phyloP scores from a whole-genome alignment of 2,888 invertebrate species.

The Cheilosia impressa region DNA sequence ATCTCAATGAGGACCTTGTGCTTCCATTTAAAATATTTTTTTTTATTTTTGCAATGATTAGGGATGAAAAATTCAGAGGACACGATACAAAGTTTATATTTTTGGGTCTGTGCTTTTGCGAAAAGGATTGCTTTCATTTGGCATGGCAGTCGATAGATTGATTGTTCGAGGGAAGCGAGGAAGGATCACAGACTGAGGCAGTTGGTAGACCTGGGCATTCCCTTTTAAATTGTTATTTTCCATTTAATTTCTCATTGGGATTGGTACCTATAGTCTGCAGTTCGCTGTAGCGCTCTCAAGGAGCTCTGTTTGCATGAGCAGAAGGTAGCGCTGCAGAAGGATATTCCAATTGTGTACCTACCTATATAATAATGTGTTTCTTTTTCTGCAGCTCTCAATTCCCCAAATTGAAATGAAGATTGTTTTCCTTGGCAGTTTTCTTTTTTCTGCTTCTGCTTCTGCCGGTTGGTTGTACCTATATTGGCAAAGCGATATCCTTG shows the following conservation, averaged over 20 bases:
- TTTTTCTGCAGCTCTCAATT: slow-evolving; percentile 39
- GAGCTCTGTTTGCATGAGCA: slow-evolving; percentile 39
- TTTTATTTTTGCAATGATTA: background rate
- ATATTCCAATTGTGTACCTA: slow-evolving; percentile 38
- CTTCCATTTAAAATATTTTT: slow-evolving; percentile 12
- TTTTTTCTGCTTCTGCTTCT: slow-evolving; percentile 24
- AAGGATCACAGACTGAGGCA: background rate
- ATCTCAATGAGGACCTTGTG: background rate
- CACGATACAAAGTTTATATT: background rate
- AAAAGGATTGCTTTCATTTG: background rate
- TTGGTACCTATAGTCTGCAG: slow-evolving; percentile 38
- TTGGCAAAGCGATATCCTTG: slow-evolving; percentile 24
- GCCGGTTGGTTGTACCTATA: slow-evolving; percentile 4
- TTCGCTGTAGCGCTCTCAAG: slow-evolving; percentile 16
- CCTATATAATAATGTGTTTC: background rate
- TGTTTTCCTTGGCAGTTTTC: slow-evolving; percentile 20
- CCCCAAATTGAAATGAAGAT: slow-evolving; percentile 59
- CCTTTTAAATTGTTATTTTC: slow-evolving; percentile 55
- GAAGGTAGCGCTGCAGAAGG: slow-evolving; percentile 42
- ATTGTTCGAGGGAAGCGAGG: slow-evolving; percentile 3
- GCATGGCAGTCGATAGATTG: slow-evolving; percentile 22
- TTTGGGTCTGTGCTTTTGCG: background rate
- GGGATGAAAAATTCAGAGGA: slow-evolving; percentile 7
- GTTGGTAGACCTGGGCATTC: slow-evolving; percentile 16
- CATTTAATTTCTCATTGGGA: slow-evolving; percentile 62